Evolutionary conservation across 2,888 invertebrate genomes (phyloP), one percentile per base, ranked within the genome.

Genomic region (Aspidapion aeneum): DNA sequence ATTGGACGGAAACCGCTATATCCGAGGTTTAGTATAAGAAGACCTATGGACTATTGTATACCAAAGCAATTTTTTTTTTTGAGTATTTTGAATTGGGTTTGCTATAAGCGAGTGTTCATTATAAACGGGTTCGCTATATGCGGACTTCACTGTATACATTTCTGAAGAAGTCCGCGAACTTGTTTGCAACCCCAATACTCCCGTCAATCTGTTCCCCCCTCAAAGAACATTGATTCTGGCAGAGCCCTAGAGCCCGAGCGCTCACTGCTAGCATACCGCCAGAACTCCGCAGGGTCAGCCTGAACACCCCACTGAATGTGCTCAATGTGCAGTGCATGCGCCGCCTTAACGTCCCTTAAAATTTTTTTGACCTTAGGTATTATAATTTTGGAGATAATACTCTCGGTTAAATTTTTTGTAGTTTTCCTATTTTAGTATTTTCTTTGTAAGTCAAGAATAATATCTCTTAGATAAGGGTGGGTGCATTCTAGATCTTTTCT

Each of bases 151-250:
- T n/a, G n/a, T n/a, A 18, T n/a, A 52, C 52, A 19, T n/a, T 18
- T 52, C n/a, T 52, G 19, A 52, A 52, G 19, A 18, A 52, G n/a
- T 52, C 52, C 3, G 52, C 52, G n/a, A 52, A 52, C n/a, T 52
- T 52, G 19, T 52, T 52, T 9, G 52, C 52, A 9, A 17, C n/a
- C 3, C n/a, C 7, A 52, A 5, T 19, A 52, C n/a, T 48, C n/a
- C 49, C 49, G 49, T 48, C 49, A 48, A n/a, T 48, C 49, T 48
- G 49, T 48, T 48, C 49, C 49, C 49, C n/a, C 49, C n/a, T n/a
- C 9, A 48, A 48, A n/a, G n/a, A 9, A n/a, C 49, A 48, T 48
- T n/a, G 49, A 48, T 9, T n/a, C 49, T 9, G 17, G 52, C 52
- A 52, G 17, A n/a, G 7, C 52, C 5, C 17, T 52, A 9, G 19